These are phyloP conservation scores for Galleria mellonella DNA, from an alignment of 1,140 invertebrate species.

Conservation along the genomic window DNA sequence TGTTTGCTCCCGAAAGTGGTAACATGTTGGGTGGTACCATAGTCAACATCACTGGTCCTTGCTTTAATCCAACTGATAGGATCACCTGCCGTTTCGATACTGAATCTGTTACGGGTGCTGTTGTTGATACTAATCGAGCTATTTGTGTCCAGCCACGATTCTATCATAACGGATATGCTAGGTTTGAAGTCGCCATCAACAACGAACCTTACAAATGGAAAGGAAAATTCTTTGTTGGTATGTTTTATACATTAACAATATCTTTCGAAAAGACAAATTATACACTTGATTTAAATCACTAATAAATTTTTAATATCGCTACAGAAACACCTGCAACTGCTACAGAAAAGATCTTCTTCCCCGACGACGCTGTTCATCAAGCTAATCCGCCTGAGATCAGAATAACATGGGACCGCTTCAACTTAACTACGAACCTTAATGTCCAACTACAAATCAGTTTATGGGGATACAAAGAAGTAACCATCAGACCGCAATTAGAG, in stretches of 20 bases:
- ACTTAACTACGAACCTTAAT: conserved; percentile 87
- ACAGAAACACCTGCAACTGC: conserved; percentile 90
- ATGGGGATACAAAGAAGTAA: conserved; percentile 90
- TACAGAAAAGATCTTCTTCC: conserved; percentile 88
- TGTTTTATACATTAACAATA: no score
- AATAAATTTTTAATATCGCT: conserved; percentile 3
- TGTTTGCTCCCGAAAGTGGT: conserved; percentile 94
- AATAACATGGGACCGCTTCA: conserved; percentile 88
- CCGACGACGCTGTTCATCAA: conserved; percentile 82
- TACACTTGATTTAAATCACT: no score
- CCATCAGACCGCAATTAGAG: conserved; percentile 82
- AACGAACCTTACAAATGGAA: conserved; percentile 92
- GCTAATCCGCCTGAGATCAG: conserved; percentile 81
- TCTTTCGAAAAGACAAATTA: no score
- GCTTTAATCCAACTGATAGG: conserved; percentile 80
- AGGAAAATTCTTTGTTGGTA: conserved; percentile 93
- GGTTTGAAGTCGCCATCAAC: conserved; percentile 90
- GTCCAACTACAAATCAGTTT: conserved; percentile 86
- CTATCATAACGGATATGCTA: conserved; percentile 93
- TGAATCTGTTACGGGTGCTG: conserved; percentile 82
- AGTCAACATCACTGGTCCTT: conserved; percentile 96
- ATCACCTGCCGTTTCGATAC: conserved; percentile 89
- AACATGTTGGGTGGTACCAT: conserved; percentile 96
- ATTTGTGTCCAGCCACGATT: conserved; percentile 92
- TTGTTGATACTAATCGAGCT: conserved; percentile 87